A percentile compares a stretch with the other conserved stretches of the same genome.
Evolutionary conservation across 2,888 invertebrate species (phyloP).

Genomic region (Tetramorium bicarinatum): DNA sequence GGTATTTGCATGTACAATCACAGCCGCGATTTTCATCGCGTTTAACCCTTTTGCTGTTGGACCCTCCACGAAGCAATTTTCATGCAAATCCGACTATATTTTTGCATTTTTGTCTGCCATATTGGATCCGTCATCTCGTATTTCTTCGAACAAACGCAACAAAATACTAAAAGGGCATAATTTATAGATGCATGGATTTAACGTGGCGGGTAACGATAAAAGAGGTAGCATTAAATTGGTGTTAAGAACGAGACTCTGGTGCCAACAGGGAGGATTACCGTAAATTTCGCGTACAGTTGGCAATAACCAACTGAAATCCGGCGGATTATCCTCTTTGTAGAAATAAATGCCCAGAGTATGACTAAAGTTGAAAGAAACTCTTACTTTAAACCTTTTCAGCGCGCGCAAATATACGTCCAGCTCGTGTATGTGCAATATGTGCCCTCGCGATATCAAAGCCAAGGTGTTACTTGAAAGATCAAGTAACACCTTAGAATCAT

Average conservation of each 20-base stretch:
- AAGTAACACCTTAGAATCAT: not conserved
- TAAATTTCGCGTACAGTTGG: conserved; percentile 50
- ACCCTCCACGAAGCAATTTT: conserved; percentile 37
- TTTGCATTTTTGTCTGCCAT: conserved; percentile 51
- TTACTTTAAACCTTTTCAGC: conserved; percentile 53
- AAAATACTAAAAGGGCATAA: conserved; percentile 56
- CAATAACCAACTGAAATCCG: conserved; percentile 57
- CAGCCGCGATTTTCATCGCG: conserved; percentile 43
- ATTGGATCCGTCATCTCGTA: conserved; percentile 43
- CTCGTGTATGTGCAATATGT: conserved; percentile 38
- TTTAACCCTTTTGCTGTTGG: conserved; percentile 26
- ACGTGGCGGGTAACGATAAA: conserved; percentile 41
- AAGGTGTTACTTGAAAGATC: too few species aligned
- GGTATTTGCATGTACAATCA: conserved; percentile 41
- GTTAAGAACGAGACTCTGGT: conserved; percentile 38
- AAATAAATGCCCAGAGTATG: conserved; percentile 59
- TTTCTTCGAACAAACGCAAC: conserved; percentile 12
- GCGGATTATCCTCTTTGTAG: conserved; percentile 60
- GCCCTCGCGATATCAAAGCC: not conserved
- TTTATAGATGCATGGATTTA: conserved; percentile 62
- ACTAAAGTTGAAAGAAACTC: conserved; percentile 55
- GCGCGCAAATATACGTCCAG: conserved; percentile 14
- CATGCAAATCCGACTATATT: conserved; percentile 48
- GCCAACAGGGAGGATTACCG: conserved; percentile 59
- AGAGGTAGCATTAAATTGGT: conserved; percentile 57